These are phyloP conservation scores for Pristionchus arcanus DNA, from an alignment of 2,888 invertebrate genomes.

Conservation along the genomic window DNA sequence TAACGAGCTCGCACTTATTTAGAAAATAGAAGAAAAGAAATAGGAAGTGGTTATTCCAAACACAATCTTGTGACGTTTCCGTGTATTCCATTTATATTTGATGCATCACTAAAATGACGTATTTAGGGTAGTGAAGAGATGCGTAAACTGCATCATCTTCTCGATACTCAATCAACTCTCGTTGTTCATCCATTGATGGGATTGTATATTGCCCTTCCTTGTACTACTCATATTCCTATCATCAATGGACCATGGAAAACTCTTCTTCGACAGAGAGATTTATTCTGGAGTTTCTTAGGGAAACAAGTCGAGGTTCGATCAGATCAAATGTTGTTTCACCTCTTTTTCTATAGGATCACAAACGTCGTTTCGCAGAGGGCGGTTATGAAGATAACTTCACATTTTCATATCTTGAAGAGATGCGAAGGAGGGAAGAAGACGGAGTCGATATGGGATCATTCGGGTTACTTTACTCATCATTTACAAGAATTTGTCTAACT, in stretches of 20 bases:
- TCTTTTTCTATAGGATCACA: slow-evolving; percentile 61
- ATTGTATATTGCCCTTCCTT: slow-evolving; percentile 73
- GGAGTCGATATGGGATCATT: slow-evolving; percentile 71
- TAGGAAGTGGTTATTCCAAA: background rate
- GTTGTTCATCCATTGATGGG: slow-evolving; percentile 74
- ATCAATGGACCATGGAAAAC: slow-evolving; percentile 73
- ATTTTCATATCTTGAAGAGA: slow-evolving; percentile 75
- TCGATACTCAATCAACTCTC: slow-evolving; percentile 72
- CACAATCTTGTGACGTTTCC: background rate
- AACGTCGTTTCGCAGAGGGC: slow-evolving; percentile 58
- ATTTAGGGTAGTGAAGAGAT: slow-evolving; percentile 70
- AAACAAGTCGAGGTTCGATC: slow-evolving; percentile 68
- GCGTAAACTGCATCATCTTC: slow-evolving; percentile 71
- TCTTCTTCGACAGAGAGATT: slow-evolving; percentile 68
- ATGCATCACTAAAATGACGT: background rate
- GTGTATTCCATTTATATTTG: background rate
- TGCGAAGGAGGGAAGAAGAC: slow-evolving; percentile 66
- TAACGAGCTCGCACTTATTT: background rate
- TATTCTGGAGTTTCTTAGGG: slow-evolving; percentile 70
- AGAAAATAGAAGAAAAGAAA: background rate
- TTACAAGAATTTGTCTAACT: background rate
- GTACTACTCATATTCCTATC: slow-evolving; percentile 71
- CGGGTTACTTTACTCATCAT: slow-evolving; percentile 61
- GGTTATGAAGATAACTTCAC: slow-evolving; percentile 73
- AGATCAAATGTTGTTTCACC: background rate